Conservation (phyloP, 2,888 invertebrate genomes). For the Ennomos quercinarius region DNA sequence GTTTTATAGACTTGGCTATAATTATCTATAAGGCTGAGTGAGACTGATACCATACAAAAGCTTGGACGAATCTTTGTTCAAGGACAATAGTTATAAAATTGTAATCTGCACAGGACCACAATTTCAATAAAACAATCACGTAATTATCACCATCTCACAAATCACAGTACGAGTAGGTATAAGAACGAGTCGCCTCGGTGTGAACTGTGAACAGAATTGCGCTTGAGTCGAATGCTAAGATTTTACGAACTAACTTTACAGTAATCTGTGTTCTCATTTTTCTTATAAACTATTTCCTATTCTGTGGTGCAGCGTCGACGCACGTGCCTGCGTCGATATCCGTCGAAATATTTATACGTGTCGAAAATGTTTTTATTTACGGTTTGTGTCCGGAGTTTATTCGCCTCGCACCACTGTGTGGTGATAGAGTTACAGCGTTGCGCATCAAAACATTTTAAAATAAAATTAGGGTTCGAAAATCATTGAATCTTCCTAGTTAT, state of each 20-base stretch:
- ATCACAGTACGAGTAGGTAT: conserved; percentile 4
- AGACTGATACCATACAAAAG: background rate
- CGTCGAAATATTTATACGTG: conserved; percentile 71
- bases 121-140: conserved; percentile 77
- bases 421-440: conserved; percentile 14
- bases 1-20: background rate
- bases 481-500: background rate
- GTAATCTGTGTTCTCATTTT: conserved; percentile 31
- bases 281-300: conserved; percentile 3
- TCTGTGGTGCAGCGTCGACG: conserved; percentile 56
- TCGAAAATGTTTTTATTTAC: conserved; percentile 67
- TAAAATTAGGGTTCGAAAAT: background rate
- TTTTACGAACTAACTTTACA: conserved; percentile 29
- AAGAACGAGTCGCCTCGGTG: conserved; percentile 54
- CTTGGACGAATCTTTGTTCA: too few relatives aligned
- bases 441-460: conserved; percentile 1
- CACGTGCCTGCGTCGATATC: conserved; percentile 68
- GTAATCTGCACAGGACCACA: conserved; percentile 30
- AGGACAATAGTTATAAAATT: conserved; percentile 6
- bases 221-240: conserved; percentile 74
- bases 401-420: conserved; percentile 23
- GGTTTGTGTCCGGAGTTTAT: conserved; percentile 47
- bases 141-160: conserved; percentile 12
- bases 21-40: background rate
- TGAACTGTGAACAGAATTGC: conserved; percentile 69